Evolutionary conservation across 2,797 vertebrate species (phyloP).

Genomic region (Parauchenoglanis punctatus): DNA sequence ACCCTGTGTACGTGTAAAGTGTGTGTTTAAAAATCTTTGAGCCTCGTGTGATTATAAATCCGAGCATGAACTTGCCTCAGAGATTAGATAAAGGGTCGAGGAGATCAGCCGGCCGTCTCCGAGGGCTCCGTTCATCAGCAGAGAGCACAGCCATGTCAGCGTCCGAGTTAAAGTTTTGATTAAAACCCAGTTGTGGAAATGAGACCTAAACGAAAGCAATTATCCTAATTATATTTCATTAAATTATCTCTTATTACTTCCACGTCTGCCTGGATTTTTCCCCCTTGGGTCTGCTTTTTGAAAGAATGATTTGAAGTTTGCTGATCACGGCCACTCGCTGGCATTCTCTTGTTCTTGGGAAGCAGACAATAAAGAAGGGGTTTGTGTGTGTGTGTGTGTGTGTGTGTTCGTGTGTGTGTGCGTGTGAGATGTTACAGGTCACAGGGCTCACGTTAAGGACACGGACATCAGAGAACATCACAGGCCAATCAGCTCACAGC

Average conservation of each 20-base stretch:
- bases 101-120: slow-evolving; percentile 4
- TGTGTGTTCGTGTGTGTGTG: slow-evolving; percentile 16
- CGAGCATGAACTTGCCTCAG: neutral
- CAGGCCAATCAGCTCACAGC: slow-evolving; percentile 36
- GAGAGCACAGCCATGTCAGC: slow-evolving; percentile 41
- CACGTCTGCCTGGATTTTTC: slow-evolving; percentile 44
- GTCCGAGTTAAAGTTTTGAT: slow-evolving; percentile 60
- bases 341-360: slow-evolving; percentile 36
- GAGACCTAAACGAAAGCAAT: slow-evolving; percentile 60
- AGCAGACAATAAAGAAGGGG: slow-evolving; percentile 9
- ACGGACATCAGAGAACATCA: slow-evolving; percentile 46
- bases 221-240: slow-evolving; percentile 65
- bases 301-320: slow-evolving; percentile 51
- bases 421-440: slow-evolving; percentile 53
- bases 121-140: slow-evolving; percentile 48
- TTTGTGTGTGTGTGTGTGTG: slow-evolving; percentile 1
- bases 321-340: neutral
- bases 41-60: neutral
- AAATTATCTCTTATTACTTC: slow-evolving; percentile 58
- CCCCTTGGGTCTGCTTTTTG: slow-evolving; percentile 40
- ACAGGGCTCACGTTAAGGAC: slow-evolving; percentile 53
- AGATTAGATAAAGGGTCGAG: slow-evolving; percentile 28
- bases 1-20: neutral
- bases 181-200: slow-evolving; percentile 62
- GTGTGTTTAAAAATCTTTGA: neutral